Base-by-base conservation (phyloP, 2,113 vertebrate genomes). In the Nothoprocta pentlandii region DNA sequence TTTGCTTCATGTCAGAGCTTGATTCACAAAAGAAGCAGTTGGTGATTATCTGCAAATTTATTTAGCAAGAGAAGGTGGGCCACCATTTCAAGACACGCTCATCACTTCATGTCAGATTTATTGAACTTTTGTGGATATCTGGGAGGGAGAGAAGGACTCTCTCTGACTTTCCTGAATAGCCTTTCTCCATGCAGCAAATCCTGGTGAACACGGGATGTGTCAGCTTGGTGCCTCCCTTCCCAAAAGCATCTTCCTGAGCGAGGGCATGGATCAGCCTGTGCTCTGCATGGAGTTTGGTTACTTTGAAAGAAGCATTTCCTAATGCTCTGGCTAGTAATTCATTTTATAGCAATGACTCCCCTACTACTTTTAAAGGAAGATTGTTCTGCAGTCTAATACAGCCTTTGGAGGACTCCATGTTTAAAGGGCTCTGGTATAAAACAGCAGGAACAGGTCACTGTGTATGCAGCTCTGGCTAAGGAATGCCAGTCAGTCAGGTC, bases 1-100 rank as follows among this genome's bases (percentile, higher is more conserved):
- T 93, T 91, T 89, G 53, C 82, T 96, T 90, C 70, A 30, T 64
- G 62, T 86, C 81, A 88, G 25, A 92, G n/a, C 56, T 75, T 95
- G 93, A 87, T 80, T 84, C 75, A 67, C 76, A 79, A 83, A 85
- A 75, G 85, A 91, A 93, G 70, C 16, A 22, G 42, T 62, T 25
- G 84, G 9, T 80, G 42, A 32, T 91, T 78, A 28, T 36, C 49
- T 61, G 42, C 81, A 93, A 86, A 62, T 74, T 42, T 84, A 20
- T n/a, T 92, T 75, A 90, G 58, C 2, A 0, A 1, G 3, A 90
- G 53, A 81, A 92, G 86, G 22, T 36, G 87, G n/a, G 19, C 36
- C 10, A 7, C 34, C 6, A 0, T 67, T 91, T 81, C 68, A 67
- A 75, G 66, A 80, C 22, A 51, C 42, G 34, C 51, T 87, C 34